Conservation (phyloP, 2,888 invertebrate genomes). For the Stenichneumon culpator region DNA sequence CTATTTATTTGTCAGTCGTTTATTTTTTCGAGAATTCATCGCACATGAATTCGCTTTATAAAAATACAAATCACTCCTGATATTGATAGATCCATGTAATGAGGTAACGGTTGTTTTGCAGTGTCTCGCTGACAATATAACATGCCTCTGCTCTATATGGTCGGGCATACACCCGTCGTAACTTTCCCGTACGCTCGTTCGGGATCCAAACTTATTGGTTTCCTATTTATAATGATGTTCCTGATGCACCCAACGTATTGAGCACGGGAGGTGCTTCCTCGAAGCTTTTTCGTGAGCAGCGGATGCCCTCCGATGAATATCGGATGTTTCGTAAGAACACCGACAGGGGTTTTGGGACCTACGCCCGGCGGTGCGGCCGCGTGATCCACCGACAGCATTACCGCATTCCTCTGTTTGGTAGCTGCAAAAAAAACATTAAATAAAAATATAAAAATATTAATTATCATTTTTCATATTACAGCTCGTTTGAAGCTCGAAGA, state of each 20-base stretch:
- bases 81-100: slow-evolving; percentile 13
- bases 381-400: slow-evolving; percentile 95
- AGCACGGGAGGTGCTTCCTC: slow-evolving; percentile 90
- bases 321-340: slow-evolving; percentile 93
- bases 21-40: slow-evolving; percentile 46
- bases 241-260: slow-evolving; percentile 94
- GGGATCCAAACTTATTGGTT: slow-evolving; percentile 86
- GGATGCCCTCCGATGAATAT: slow-evolving; percentile 97
- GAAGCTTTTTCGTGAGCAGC: slow-evolving; percentile 84
- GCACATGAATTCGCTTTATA: slow-evolving; percentile 37
- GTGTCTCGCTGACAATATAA: slow-evolving; percentile 11
- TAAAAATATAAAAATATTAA: not conserved
- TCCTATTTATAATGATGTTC: slow-evolving; percentile 89
- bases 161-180: slow-evolving; percentile 92
- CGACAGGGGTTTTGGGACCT: slow-evolving; percentile 88
- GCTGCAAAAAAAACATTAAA: slow-evolving; percentile 85
- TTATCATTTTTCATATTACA: not conserved
- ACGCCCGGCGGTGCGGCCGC: slow-evolving; percentile 91
- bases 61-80: slow-evolving; percentile 33
- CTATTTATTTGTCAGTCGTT: slow-evolving; percentile 53
- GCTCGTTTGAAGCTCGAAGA: not conserved
- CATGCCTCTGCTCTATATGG: slow-evolving; percentile 86
- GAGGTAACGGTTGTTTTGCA: slow-evolving; percentile 54
- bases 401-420: slow-evolving; percentile 95
- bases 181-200: slow-evolving; percentile 91